Evolutionary conservation across 1,140 invertebrate genomes (phyloP).

Genomic region (Habropoda laboriosa): DNA sequence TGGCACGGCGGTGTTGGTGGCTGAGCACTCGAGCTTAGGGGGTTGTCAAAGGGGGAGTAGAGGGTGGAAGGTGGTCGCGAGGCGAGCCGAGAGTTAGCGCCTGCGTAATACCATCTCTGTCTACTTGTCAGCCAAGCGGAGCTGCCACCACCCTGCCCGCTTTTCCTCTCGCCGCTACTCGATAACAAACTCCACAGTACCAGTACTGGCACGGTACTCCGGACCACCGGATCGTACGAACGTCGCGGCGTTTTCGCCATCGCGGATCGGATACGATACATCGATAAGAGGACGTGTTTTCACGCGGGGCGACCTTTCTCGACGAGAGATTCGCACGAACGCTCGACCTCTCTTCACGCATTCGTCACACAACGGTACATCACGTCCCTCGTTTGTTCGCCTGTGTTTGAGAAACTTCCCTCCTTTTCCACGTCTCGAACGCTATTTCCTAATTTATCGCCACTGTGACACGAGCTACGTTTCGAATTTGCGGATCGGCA

Average conservation of each 20-base stretch:
- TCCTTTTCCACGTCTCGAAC: too few relatives aligned
- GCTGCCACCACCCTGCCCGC: conserved; percentile 73
- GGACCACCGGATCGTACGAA: conserved; percentile 72
- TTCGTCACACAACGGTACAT: neutral
- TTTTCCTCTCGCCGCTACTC: conserved; percentile 70
- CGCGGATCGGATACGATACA: conserved; percentile 25
- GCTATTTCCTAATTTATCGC: too few relatives aligned
- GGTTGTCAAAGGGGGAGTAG: neutral
- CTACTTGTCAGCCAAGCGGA: conserved; percentile 72
- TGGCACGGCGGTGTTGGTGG: conserved; percentile 48
- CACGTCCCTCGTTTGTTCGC: neutral
- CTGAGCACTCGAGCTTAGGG: conserved; percentile 36
- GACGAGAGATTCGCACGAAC: too few relatives aligned
- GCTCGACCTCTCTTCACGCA: too few relatives aligned
- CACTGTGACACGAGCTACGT: too few relatives aligned
- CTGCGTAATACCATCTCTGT: conserved; percentile 55
- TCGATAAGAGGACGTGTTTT: conserved; percentile 53
- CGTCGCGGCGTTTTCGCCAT: conserved; percentile 37
- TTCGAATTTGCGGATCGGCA: too few relatives aligned
- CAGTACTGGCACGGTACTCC: conserved; percentile 79
- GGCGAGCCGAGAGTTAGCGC: conserved; percentile 47
- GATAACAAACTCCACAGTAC: conserved; percentile 76
- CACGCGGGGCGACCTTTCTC: conserved; percentile 26
- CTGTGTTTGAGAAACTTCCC: neutral
- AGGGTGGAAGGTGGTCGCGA: conserved; percentile 24